Conservation (phyloP, 2,113 vertebrate species). For the Harpagus bidentatus region DNA sequence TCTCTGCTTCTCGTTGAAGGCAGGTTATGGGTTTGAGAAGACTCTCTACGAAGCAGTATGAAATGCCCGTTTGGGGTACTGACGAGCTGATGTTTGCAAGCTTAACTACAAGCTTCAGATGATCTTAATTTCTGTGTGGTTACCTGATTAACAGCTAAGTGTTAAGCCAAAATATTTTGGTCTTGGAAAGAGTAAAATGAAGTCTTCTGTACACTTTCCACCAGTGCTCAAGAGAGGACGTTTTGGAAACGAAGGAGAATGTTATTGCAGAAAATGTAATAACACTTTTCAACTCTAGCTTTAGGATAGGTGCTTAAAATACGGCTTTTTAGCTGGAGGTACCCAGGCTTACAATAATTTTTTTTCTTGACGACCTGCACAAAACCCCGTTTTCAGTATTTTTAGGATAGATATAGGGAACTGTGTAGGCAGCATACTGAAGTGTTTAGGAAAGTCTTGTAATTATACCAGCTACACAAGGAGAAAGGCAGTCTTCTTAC, state of each 20-base stretch:
- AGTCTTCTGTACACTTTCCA: accelerated
- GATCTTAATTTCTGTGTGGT: background rate
- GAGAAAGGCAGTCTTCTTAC: background rate
- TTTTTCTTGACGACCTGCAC: background rate
- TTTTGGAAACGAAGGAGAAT: background rate
- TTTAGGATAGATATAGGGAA: background rate
- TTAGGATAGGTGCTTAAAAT: background rate
- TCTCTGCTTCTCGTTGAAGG: background rate
- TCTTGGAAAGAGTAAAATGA: background rate
- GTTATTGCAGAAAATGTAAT: background rate
- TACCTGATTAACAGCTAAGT: background rate
- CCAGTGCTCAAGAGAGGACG: background rate
- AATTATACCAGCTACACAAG: background rate
- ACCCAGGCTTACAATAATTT: background rate
- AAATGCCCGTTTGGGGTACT: background rate
- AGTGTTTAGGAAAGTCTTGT: background rate
- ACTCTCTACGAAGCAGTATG: too few species aligned
- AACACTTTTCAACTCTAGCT: background rate
- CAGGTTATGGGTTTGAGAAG: accelerated
- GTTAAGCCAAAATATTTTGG: background rate
- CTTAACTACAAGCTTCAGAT: background rate
- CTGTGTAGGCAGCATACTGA: accelerated
- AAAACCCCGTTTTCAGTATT: background rate
- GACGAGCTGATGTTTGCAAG: background rate
- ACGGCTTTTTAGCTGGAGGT: background rate